Base-by-base conservation (phyloP, 2,113 vertebrate genomes). In the Gorsachius goisagi region DNA sequence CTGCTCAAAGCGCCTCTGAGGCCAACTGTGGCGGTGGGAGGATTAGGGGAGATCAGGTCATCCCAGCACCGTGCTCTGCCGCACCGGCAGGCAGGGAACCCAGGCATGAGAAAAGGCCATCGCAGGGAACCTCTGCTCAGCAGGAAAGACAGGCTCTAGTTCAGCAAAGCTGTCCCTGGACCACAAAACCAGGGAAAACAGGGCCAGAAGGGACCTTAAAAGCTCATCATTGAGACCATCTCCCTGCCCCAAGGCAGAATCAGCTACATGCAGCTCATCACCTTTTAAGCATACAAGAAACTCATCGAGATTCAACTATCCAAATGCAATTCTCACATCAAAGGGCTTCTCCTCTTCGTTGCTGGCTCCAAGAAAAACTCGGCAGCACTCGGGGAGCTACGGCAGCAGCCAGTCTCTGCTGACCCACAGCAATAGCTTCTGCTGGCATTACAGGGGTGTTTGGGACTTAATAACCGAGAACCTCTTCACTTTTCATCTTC, bases 401-500 rank as follows among this genome's bases (percentile, higher is more conserved):
- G 73, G 50, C 66, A 68, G 84, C 86, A 87, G 39, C 2, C 0
- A 56, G 21, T 18, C 68, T 71, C 62, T 91, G 87, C 84, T 94
- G 87, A 91, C 44, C 80, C 74, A 55, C 2, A 63, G 68, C 52
- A 85, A 52, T 39, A 74, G 50, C 53, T 82, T 39, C 85, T 93
- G 78, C 63, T 77, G 56, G 21, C 6, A 1, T 85, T 59, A 58
- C 52, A 52, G 44, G 41, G 17, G 9, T 55, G 39, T 63, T 88
- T 28, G 56, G 67, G 67, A 68, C 49, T 76, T 80, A 62, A 73
- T 41, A 88, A 76, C 39, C 41, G 4, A 81, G 69, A 60, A 78
- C 47, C 44, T 78, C 71, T 60, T 88, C 78, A 20, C 88, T 91
- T 88, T 60, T 85, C 59, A 83, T 90, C 91, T 96, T 95, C 88